Conservation (phyloP, 2,888 invertebrate species). For the Apodemia mormo region DNA sequence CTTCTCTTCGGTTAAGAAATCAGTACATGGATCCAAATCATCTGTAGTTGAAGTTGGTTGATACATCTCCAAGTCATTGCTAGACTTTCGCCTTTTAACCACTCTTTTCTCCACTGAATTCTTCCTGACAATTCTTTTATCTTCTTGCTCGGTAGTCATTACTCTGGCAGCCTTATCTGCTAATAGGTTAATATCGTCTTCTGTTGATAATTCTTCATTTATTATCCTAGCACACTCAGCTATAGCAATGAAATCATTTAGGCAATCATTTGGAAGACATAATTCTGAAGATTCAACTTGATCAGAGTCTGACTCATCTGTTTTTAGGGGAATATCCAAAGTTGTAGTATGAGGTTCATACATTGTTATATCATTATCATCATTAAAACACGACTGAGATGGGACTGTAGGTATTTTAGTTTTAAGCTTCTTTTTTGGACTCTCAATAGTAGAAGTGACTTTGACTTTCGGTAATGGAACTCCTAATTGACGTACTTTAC, state of each 20-base stretch:
- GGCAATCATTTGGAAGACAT: constrained; percentile 70
- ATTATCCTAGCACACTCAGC: constrained; percentile 63
- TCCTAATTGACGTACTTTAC: constrained; percentile 72
- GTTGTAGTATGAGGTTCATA: constrained; percentile 76
- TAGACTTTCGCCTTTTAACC: constrained; percentile 64
- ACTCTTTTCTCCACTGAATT: constrained; percentile 58
- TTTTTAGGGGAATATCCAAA: constrained; percentile 58
- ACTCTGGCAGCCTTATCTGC: constrained; percentile 73
- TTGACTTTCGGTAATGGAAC: constrained; percentile 57
- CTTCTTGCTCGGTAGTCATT: constrained; percentile 67
- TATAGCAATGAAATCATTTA: constrained; percentile 73
- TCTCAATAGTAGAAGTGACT: constrained; percentile 66
- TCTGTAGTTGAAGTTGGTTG: constrained; percentile 74
- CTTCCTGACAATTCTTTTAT: constrained; percentile 45
- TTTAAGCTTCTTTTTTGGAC: constrained; percentile 66
- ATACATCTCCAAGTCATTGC: constrained; percentile 72
- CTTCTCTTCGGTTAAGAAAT: constrained; percentile 64
- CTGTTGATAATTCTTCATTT: constrained; percentile 53
- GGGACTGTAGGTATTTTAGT: constrained; percentile 55
- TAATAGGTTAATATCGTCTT: constrained; percentile 67
- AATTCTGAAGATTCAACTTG: constrained; percentile 68
- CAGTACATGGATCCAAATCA: constrained; percentile 63
- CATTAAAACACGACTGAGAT: constrained; percentile 52
- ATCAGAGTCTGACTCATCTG: constrained; percentile 72
- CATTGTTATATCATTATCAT: constrained; percentile 74